Evolutionary conservation across 2,797 vertebrate species (phyloP).

Genomic region (Melanogrammus aeglefinus): DNA sequence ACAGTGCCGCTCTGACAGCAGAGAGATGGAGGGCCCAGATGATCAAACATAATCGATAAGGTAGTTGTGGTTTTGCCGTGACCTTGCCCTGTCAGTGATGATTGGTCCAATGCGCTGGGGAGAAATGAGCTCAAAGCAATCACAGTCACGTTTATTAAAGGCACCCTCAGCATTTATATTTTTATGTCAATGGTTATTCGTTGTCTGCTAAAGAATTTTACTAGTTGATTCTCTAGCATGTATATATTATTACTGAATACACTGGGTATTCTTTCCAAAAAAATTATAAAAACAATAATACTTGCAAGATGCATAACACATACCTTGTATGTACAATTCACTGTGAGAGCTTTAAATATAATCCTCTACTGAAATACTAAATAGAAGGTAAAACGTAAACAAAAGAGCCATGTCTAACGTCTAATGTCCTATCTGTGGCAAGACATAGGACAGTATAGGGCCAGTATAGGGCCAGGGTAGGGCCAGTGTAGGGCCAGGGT

Average conservation of each 20-base stretch:
- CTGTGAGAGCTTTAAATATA: too few relatives aligned
- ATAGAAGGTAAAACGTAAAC: background rate
- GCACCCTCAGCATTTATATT: background rate
- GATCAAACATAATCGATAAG: slow-evolving; percentile 38
- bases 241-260: background rate
- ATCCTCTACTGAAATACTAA: background rate
- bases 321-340: too few relatives aligned
- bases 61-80: slow-evolving; percentile 10
- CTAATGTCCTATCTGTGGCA: slow-evolving; percentile 12
- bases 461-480: too few relatives aligned
- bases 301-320: too few relatives aligned
- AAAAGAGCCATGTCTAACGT: background rate
- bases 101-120: slow-evolving; percentile 9
- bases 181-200: background rate
- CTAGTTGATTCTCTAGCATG: background rate
- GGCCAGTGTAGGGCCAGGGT: too few relatives aligned
- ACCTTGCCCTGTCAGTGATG: slow-evolving; percentile 12
- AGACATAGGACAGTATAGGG: background rate
- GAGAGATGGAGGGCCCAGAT: slow-evolving; percentile 42
- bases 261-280: too few relatives aligned
- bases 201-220: background rate
- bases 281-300: background rate
- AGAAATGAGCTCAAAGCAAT: slow-evolving; percentile 6
- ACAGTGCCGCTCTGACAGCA: slow-evolving; percentile 46
- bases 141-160: background rate